Base-by-base conservation (phyloP, 2,113 vertebrate species). In the Cebus imitator region DNA sequence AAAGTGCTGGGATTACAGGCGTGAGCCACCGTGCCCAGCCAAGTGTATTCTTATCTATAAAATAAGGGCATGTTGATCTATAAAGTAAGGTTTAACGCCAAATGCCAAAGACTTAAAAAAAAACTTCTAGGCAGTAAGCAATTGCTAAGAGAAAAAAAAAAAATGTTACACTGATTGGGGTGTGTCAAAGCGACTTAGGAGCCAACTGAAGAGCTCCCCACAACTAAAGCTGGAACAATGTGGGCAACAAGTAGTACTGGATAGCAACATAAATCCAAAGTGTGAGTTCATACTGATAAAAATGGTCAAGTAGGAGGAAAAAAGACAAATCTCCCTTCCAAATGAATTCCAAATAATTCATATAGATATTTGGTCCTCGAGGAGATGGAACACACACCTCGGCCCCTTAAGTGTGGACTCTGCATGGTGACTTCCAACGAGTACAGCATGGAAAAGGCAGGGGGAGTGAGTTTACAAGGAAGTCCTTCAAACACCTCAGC, bases 141-240 rank as follows among this genome's bases (percentile, higher is more conserved):
- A 87, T 61, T 66, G 16, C 27, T 57, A 14, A 72, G 21, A 13
- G 13, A 30, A 52, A 45, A 30, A 81, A 64, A 30, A 81, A 64
- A 21, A 3, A 0, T 7, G 6, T 4, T 6, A n/a, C 52, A 6
- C 6, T 78, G 57, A 76, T 3, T 50, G 18, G 45, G 6, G 3
- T 27, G 27, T 68, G 55, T 58, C 27, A 79, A 82, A 30, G 3
- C 12, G 52, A 91, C 72, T 45, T 1, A 80, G 35, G 2, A 66
- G 32, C 14, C 20, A 78, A 50, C 16, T 45, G 37, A 87, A 79
- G 3, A 72, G 58, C 5, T 32, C 37, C 87, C 50, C 55, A 27
- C 27, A 30, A 20, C 18, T 27, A 82, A 76, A 43, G 13, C 8
- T 89, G 32, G 23, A 78, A 50, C 12, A n/a, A 73, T n/a, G 17